Base-by-base conservation (phyloP, 2,888 invertebrate species). In the Ophonus ardosiacus region DNA sequence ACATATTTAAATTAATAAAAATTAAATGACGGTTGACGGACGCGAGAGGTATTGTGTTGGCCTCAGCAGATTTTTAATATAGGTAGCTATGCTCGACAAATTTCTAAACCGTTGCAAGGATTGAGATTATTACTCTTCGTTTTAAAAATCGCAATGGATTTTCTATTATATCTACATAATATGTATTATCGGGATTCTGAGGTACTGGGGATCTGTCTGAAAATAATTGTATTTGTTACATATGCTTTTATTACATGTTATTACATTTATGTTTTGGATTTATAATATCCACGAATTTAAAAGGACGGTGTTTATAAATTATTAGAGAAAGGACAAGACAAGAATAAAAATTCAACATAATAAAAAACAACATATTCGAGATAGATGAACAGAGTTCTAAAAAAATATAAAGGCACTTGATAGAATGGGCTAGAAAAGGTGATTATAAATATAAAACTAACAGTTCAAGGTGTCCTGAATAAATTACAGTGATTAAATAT, bases 321-420 rank as follows among this genome's bases (percentile, higher is more conserved):
- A 84, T 84, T 84, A 63, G 51, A 63, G 79, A 79, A 79, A 56
- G 40, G 43, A 38, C 17, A 74, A 40, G 68, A 56, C 17, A 78
- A 21, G 78, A 3, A 38, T 31, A 18, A 59, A 57, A 40, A 65
- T 63, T 65, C 59, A 83, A 76, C 51, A 84, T 63, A 83, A 84
- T n/a, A 79, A 80, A 80, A 80, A 84, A 84, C 84, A 79, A 80
- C 79, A 18, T 17, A 79, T 84, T 84, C 63, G 76, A 83, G 74
- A 63, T 84, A 71, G 43, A 13, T 51, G 71, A 85, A 80, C 21
- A 38, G 80, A 85, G 80, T 68, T 85, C 57, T 85, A 85, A 85
- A 80, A 79, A 80, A 85, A 85, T 85, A 85, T 79, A 85, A 85
- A 85, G 85, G 85, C 85, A 85, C 85, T 85, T 85, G 68, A 79